Base-by-base conservation (phyloP, 2,888 invertebrate genomes). In the Cheilosia scutellata region DNA sequence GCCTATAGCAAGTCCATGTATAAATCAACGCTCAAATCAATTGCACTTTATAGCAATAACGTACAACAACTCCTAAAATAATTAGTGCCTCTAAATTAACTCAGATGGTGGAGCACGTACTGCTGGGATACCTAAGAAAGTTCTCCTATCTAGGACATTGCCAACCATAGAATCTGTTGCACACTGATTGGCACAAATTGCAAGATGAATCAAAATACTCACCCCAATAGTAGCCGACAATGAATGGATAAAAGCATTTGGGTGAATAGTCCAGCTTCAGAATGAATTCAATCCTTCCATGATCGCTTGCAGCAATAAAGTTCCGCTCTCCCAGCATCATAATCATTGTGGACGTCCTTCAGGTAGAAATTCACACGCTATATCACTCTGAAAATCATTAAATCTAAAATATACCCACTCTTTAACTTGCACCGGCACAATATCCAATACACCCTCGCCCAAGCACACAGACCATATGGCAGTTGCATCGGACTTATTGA, bases 191-290 rank as follows among this genome's bases (percentile, higher is more conserved):
- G 0, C 33, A 42, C n/a, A 11, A 42, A 4, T 42, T 13, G n/a
- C 9, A 9, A 33, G 33, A 0, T 11, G 7, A 16, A 16, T 20
- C 47, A 6, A 16, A 7, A 47, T 16, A 89, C 93, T 93, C 92
- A 95, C 95, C 95, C 92, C 95, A 94, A 89, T 94, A 95, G 93
- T 95, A 95, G 88, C 95, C 96, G 88, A 95, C 94, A 7, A 95
- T 93, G 90, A 96, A 97, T 7, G 95, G 94, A 89, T 94, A 93
- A 90, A 96, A 96, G 90, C 96, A 96, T 86, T 95, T 93, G 0
- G 98, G 96, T 82, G 95, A 95, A 92, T 95, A 98, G 89, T 98
- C 97, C 87, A 98, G 94, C 90, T 96, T 96, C 89, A 97, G 96
- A 93, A 96, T 96, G 90, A 95, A 97, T 89, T 95, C 95, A 88